Evolutionary conservation across 2,888 invertebrate genomes (phyloP), one percentile per base, ranked within the genome.

Genomic region (Diadromus collaris): DNA sequence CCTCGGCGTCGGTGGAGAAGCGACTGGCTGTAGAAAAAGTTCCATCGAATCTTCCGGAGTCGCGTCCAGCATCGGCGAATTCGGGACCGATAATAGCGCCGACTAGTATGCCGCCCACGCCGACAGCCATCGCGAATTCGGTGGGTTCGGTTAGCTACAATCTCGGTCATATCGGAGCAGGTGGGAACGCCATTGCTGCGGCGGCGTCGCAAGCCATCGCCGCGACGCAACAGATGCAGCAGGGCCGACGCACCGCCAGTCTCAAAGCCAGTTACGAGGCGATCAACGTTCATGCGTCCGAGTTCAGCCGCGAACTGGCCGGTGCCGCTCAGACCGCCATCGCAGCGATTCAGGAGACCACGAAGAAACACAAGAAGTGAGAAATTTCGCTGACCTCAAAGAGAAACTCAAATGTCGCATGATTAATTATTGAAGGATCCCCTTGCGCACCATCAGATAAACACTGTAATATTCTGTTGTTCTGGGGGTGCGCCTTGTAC

Each of bases 191-290:
- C 1, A 97, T 98, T 73, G 98, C 97, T 0, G 97, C 96, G 0
- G 98, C 98, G 0, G 98, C 98, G 0, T 97, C 97, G 27, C 98
- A 98, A 90, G 98, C 98, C 0, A 98, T 99, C 79, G 98, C 97
- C 6, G 98, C 98, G 1, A 98, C 99, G 2, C 98, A 98, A 87
- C 91, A 97, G 94, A 97, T 98, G 97, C 97, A 97, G 87, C 97
- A 98, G 86, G 98, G 98, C 0, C 93, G 99, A 60, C 94, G 98
- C 70, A 98, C 98, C 0, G 97, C 98, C 1, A 97, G 97, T 85
- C 92, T 98, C 83, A 98, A 98, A 91, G 98, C 98, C 16, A 98
- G 98, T 38, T 98, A 97, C 89, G 98, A 98, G 90, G 98, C 98
- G 0, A 95, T 96, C 73, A 94, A 95, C 0, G 91, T 92, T 3